Evolutionary conservation across 1,140 invertebrate genomes (phyloP).

Genomic region (Melitaea cinxia): DNA sequence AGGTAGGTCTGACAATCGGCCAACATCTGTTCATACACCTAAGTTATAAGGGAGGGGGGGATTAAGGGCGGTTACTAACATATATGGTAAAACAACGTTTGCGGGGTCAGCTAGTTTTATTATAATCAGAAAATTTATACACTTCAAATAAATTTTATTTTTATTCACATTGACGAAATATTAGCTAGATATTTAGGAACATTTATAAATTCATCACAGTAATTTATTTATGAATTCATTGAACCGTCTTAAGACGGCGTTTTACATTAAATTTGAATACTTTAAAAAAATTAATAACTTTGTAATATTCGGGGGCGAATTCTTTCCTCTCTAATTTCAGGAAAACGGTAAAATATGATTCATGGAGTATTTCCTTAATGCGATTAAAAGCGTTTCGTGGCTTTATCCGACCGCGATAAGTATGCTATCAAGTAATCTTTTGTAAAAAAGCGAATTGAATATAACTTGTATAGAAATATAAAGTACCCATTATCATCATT

Average conservation of each 20-base stretch:
- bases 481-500: no score
- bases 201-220: constrained; percentile 8
- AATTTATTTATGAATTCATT: constrained; percentile 26
- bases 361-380: constrained; percentile 5
- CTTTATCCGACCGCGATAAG: not conserved
- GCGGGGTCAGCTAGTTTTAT: no score
- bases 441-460: no score
- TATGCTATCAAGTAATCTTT: no score
- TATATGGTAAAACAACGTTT: no score
- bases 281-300: constrained; percentile 22
- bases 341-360: constrained; percentile 10
- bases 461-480: no score
- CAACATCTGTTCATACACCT: no score
- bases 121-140: no score
- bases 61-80: no score
- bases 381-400: not conserved
- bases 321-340: constrained; percentile 11
- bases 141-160: not conserved
- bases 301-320: constrained; percentile 9
- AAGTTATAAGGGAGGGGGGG: no score
- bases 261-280: constrained; percentile 27
- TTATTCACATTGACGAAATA: not conserved
- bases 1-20: no score
- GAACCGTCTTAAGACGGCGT: constrained; percentile 15
- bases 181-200: not conserved